Base-by-base conservation (phyloP, 1,140 invertebrate species). In the Brachionus plicatilis region DNA sequence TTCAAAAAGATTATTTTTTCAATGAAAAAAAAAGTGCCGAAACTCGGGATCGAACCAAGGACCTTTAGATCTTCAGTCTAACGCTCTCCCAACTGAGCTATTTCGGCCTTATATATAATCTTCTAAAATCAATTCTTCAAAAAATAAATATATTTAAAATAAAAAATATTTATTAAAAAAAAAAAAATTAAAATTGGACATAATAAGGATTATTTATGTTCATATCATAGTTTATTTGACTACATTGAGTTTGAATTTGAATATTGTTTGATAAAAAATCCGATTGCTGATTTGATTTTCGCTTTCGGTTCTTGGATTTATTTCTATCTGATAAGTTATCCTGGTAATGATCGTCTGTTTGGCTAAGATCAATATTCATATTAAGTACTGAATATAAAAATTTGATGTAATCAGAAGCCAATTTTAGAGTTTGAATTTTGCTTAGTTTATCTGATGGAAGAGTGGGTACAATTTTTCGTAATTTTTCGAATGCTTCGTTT, bases 361-460 rank as follows among this genome's bases (percentile, higher is more conserved):
- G 8, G n/a, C 9, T 41, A 37, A 41, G n/a, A n/a, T 72, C 68
- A 43, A 72, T 43, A 27, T 76, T 76, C 53, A 47, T 60, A 17
- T 82, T 82, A 1, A 82, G 60, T 24, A 85, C 14, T 33, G 37
- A 53, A 53, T 70, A 85, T 33, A 85, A 50, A 66, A 85, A 85
- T 24, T 83, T 75, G 33, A 85, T 85, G 29, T 85, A 85, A 78
- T 60, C 60, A 8, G 85, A 56, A 7, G 85, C 85, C 47, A 85
- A 27, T 50, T 78, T 70, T 1, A 85, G 29, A 17, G 85, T 85
- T 83, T 85, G 85, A 45, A 85, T 85, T 72, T 85, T 85, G 65
- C 75, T 82, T 12, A 85, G 37, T 14, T 85, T 85, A 56, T 85
- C 85, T 33, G 84, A 85, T 47, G 85, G 85, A 27, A 85, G 41